Percentiles rank a stretch among this genome's conserved stretches.
Conservation (phyloP, 2,888 invertebrate genomes). For the Dolomedes plantarius region DNA sequence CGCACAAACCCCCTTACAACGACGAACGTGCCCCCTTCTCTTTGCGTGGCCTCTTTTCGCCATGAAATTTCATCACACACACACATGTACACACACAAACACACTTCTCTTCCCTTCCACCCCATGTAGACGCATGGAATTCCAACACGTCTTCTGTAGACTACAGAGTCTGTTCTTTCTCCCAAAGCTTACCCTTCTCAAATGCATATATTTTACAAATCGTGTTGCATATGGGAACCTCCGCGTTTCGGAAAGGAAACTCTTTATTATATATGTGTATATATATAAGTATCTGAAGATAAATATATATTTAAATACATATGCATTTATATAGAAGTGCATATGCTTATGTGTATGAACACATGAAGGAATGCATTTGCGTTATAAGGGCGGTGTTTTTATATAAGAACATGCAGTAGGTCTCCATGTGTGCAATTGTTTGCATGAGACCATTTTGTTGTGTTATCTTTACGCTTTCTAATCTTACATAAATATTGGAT, state of each 20-base stretch:
- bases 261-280: slow-evolving; percentile 25
- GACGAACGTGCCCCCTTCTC: slow-evolving; percentile 54
- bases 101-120: not conserved
- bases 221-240: slow-evolving; percentile 45
- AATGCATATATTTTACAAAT: slow-evolving; percentile 69
- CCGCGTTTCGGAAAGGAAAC: slow-evolving; percentile 20
- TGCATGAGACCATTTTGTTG: slow-evolving; percentile 31
- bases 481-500: slow-evolving; percentile 53
- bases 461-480: slow-evolving; percentile 50
- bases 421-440: not conserved
- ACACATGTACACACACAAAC: not conserved
- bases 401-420: too few species aligned
- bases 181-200: slow-evolving; percentile 47
- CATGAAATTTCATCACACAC: slow-evolving; percentile 57
- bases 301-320: slow-evolving; percentile 14
- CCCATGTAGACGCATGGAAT: slow-evolving; percentile 47
- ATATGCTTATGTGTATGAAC: slow-evolving; percentile 19
- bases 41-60: slow-evolving; percentile 23
- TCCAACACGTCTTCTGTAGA: slow-evolving; percentile 58
- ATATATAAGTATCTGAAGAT: slow-evolving; percentile 22
- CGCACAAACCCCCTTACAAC: slow-evolving; percentile 42
- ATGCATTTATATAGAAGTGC: slow-evolving; percentile 33
- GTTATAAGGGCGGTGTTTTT: not conserved
- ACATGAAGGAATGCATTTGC: slow-evolving; percentile 20
- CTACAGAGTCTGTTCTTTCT: slow-evolving; percentile 52